Conservation (phyloP, 2,797 vertebrate genomes). For the Gobionotothen gibberifrons region DNA sequence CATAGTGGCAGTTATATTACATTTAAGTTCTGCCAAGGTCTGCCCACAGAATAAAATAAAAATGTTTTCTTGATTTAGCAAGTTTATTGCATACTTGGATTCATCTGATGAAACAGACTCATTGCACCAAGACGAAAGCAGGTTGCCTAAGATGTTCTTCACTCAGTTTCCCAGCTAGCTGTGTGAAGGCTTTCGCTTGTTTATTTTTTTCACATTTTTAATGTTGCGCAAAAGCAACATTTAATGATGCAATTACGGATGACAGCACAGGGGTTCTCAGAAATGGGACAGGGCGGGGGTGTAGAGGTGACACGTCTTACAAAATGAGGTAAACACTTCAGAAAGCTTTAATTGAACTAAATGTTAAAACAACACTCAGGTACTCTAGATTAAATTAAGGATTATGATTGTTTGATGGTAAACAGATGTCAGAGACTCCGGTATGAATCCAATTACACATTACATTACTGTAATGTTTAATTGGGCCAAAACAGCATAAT, state of each 20-base stretch:
- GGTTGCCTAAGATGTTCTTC: constrained; percentile 57
- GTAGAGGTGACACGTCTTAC: constrained; percentile 16
- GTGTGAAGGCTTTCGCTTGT: constrained; percentile 8
- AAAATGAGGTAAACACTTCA: constrained; percentile 23
- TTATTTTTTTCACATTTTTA: constrained; percentile 10
- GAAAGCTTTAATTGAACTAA: constrained; percentile 23
- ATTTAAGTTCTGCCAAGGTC: constrained; percentile 24
- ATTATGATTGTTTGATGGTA: constrained; percentile 12
- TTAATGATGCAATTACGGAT: constrained; percentile 46
- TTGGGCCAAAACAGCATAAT: constrained; percentile 27
- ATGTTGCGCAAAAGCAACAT: constrained; percentile 40
- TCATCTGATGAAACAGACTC: constrained; percentile 55
- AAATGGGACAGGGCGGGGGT: neutral
- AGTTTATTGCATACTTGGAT: constrained; percentile 13
- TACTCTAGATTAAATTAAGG: constrained; percentile 14
- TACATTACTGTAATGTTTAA: constrained; percentile 28
- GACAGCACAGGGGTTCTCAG: constrained; percentile 28
- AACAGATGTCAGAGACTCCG: constrained; percentile 23
- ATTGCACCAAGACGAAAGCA: constrained; percentile 31
- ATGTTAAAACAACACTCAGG: constrained; percentile 16
- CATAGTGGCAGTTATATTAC: constrained; percentile 42
- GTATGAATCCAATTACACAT: constrained; percentile 24
- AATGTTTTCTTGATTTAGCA: constrained; percentile 20
- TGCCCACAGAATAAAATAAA: neutral
- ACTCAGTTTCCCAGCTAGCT: constrained; percentile 21